These are phyloP conservation scores for Eulemur rufifrons DNA, from an alignment of 2,113 vertebrate species.

Conservation along the genomic window DNA sequence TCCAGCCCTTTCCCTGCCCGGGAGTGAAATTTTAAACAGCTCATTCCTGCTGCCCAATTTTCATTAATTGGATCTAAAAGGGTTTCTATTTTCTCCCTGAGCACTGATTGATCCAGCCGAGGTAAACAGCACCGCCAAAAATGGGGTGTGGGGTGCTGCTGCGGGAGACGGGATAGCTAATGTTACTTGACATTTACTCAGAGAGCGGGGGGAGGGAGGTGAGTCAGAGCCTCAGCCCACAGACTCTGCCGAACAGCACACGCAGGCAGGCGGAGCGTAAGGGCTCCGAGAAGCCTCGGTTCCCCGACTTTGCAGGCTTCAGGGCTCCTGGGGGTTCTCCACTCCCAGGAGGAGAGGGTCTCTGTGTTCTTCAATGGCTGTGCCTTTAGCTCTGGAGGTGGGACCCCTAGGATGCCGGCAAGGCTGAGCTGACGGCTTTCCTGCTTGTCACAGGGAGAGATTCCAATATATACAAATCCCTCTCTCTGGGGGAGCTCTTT, in stretches of 20 bases:
- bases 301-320: not conserved
- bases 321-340: not conserved
- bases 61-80: constrained; percentile 65
- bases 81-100: constrained; percentile 71
- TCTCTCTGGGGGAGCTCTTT: not conserved
- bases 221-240: constrained; percentile 68
- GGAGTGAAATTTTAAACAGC: not conserved
- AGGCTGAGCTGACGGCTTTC: not conserved
- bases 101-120: constrained; percentile 60
- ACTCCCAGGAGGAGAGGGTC: not conserved
- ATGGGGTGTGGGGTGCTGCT: not conserved
- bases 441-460: not conserved
- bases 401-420: not conserved
- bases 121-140: constrained; percentile 73
- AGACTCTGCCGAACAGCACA: constrained; percentile 55
- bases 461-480: fast-evolving
- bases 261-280: not conserved
- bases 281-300: not conserved
- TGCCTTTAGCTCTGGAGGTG: not conserved
- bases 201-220: constrained; percentile 45
- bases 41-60: constrained; percentile 17
- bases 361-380: not conserved
- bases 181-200: constrained; percentile 79
- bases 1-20: not conserved
- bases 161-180: constrained; percentile 57